Percentiles rank a stretch among this genome's conserved stretches.
Conservation (phyloP, 2,888 invertebrate species). For the Drosophila aldrichi region DNA sequence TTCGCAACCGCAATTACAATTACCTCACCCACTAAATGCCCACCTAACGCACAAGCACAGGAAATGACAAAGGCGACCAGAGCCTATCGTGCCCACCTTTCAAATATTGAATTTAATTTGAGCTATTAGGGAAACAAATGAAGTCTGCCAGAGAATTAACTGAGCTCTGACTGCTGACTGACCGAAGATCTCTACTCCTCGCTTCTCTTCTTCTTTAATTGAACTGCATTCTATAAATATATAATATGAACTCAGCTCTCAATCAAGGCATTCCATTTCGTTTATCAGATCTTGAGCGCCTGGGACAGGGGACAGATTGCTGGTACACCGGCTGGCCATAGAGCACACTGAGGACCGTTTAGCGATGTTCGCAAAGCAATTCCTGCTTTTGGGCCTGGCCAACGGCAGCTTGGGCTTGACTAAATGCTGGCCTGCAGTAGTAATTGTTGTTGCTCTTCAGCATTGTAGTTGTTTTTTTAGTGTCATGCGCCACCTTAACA, state of each 20-base stretch:
- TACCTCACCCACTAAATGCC: constrained; percentile 66
- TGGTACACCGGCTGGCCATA: constrained; percentile 31
- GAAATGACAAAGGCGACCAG: constrained; percentile 46
- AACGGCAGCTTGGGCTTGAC: constrained; percentile 72
- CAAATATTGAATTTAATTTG: constrained; percentile 31
- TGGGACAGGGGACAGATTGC: constrained; percentile 31
- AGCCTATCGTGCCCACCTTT: constrained; percentile 11
- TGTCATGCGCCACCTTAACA: constrained; percentile 82
- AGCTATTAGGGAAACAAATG: constrained; percentile 8
- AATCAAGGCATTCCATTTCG: constrained; percentile 32
- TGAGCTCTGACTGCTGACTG: background rate
- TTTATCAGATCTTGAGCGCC: constrained; percentile 43
- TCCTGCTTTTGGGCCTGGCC: constrained; percentile 58
- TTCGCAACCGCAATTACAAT: constrained; percentile 53
- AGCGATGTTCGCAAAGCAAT: constrained; percentile 38
- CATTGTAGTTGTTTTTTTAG: constrained; percentile 46
- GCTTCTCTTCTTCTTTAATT: background rate
- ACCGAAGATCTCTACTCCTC: background rate
- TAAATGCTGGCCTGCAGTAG: constrained; percentile 68
- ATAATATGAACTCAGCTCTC: constrained; percentile 26
- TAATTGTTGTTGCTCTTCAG: constrained; percentile 56
- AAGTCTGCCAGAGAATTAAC: background rate
- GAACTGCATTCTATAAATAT: constrained; percentile 34
- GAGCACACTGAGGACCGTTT: constrained; percentile 31
- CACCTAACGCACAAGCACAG: constrained; percentile 59